Evolutionary conservation across 2,113 vertebrate species (phyloP), one percentile per base, ranked within the genome.

Genomic region (Ctenodactylus gundi): DNA sequence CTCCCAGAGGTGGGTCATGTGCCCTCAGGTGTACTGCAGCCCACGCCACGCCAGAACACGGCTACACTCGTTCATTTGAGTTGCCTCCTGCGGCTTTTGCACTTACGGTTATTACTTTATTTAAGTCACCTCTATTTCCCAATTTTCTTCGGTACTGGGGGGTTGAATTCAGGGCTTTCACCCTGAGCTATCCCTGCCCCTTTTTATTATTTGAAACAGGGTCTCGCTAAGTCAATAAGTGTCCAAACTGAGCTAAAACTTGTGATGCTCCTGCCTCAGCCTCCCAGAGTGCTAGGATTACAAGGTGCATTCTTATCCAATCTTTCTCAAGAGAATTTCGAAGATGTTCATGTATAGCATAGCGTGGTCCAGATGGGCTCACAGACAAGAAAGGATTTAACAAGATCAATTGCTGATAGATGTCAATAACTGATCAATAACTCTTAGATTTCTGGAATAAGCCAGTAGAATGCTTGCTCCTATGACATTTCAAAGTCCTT

Each of bases 1-100:
- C 29, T 60, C 51, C 39, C 3, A 31, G 55, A 25, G 34, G 46
- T 4, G 6, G 27, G 57, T 4, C 0, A 0, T 0, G 25, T 0
- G 67, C 31, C 39, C 55, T 21, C 55, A 27, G 5, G 46, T 1
- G 3, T 3, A 5, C 15, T 2, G 29, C 60, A 29, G 15, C 31
- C 13, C 44, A 20, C 6, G 29, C 20, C 57, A 7, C 0, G 4
- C 21, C 75, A 64, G 64, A 62, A 29, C 27, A 15, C 0, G 0
- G 68, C 34, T 11, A 6, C 34, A 27, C 14, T 36, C 51, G 29
- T 10, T 23, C 44, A n/a, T 4, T 25, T 18, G 76, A 14, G 27
- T 64, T 23, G 6, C 9, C 70, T 67, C 34, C 36, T 44, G 44
- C 9, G 55, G 13, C 4, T 83, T 44, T 12, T 62, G 20, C 23